Base-by-base conservation (phyloP, 2,888 invertebrate genomes). In the Chymomyza amoena region DNA sequence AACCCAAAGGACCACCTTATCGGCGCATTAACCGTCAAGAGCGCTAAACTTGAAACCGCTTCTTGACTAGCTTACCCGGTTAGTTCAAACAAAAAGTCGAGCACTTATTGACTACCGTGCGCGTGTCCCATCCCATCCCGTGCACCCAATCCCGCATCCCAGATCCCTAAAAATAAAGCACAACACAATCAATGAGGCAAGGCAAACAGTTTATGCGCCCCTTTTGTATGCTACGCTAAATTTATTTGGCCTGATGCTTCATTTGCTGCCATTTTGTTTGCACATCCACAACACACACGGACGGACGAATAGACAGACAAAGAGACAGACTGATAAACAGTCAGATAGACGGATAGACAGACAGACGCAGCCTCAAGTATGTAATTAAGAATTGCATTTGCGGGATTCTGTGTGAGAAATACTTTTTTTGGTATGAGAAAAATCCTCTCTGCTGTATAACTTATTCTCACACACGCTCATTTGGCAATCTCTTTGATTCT, bases 151-250 rank as follows among this genome's bases (percentile, higher is more conserved):
- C 32, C 32, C 32, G 32, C 32, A 32, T 9, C 9, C 32, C 6
- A 32, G 32, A 66, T 62, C n/a, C n/a, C 60, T 50, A 45, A 45
- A 45, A 45, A 45, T 45, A 13, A 45, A 45, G 13, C 63, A 66
- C 72, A 77, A 77, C 73, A 75, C 80, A 88, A 81, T 81, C 87
- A 84, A 67, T 87, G 85, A 78, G 71, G 65, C 87, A 76, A 64
- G 67, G 82, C 79, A 85, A 85, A 85, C 87, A 85, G 80, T 84
- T 88, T 88, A 87, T 75, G 87, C 73, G 72, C 76, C 87, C 89
- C 87, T 84, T 61, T 28, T 61, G 45, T 10, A 20, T 39, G 16
- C 39, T 52, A 50, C 28, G 16, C 25, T 64, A 66, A 70, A 65
- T 64, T 57, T 72, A 60, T 18, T 60, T n/a, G 32, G 15, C 16